phyloP scores from a whole-genome alignment of 1,140 invertebrate species.

The Aphelinus certus region DNA sequence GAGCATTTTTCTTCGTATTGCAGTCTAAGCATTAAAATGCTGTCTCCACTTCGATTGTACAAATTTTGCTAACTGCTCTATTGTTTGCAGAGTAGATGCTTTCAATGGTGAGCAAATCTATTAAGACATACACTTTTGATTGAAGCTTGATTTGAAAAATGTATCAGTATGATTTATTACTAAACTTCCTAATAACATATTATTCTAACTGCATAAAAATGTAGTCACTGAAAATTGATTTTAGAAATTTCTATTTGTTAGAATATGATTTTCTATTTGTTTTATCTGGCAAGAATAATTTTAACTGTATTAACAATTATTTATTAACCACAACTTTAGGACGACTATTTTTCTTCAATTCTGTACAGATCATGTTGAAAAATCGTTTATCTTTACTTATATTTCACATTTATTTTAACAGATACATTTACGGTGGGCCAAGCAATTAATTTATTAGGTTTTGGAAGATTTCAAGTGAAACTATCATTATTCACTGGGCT shows the following conservation, averaged over 20 bases:
- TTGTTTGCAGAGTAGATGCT: constrained; percentile 32
- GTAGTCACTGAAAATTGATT: too few relatives aligned
- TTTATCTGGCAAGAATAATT: too few relatives aligned
- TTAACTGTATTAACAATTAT: too few relatives aligned
- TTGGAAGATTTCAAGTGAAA: constrained; percentile 96
- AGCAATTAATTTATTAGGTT: constrained; percentile 94
- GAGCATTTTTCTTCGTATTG: constrained; percentile 21
- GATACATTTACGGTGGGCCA: constrained; percentile 95
- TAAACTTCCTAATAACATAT: too few relatives aligned
- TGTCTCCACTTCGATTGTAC: constrained; percentile 25
- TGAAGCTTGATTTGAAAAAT: too few relatives aligned
- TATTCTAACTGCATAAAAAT: too few relatives aligned
- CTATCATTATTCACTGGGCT: constrained; percentile 85
- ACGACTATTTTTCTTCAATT: too few relatives aligned
- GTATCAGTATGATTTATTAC: too few relatives aligned
- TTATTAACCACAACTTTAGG: too few relatives aligned
- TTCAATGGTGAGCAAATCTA: constrained; percentile 37
- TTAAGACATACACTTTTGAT: background rate
- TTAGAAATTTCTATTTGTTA: too few relatives aligned
- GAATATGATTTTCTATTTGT: too few relatives aligned
- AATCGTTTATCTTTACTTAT: background rate
- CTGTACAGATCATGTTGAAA: background rate
- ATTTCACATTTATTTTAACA: constrained; percentile 60
- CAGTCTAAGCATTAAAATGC: constrained; percentile 32
- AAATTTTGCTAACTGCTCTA: constrained; percentile 27